phyloP scores from a whole-genome alignment of 2,888 invertebrate genomes.

The Meiosimyza platycephala region DNA sequence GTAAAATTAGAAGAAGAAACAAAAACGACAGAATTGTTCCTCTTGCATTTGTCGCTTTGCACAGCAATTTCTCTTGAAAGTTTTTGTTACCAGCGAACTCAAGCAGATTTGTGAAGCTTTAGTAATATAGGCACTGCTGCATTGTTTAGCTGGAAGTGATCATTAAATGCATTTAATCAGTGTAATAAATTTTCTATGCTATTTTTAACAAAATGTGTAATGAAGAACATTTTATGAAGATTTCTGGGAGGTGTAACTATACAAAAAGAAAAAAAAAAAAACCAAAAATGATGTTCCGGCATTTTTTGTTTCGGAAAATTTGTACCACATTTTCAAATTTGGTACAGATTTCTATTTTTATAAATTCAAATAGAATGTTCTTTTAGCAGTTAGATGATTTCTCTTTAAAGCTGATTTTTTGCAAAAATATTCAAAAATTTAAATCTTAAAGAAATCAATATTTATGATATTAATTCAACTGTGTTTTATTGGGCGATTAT shows the following conservation, averaged over 20 bases:
- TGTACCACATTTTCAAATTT: too few relatives aligned
- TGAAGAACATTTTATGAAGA: too few relatives aligned
- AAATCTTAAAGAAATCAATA: too few relatives aligned
- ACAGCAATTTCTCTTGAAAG: neutral
- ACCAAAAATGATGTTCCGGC: neutral
- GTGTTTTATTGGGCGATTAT: too few relatives aligned
- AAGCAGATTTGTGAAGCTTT: too few relatives aligned
- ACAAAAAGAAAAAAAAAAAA: neutral
- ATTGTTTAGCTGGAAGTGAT: constrained; percentile 11
- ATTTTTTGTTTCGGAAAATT: neutral
- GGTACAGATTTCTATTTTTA: too few relatives aligned
- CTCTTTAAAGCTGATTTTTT: too few relatives aligned
- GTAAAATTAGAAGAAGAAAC: neutral
- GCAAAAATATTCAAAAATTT: too few relatives aligned
- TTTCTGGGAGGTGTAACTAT: neutral
- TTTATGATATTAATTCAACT: too few relatives aligned
- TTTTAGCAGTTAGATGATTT: too few relatives aligned
- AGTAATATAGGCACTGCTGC: neutral
- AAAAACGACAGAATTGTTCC: neutral
- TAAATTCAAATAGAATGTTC: too few relatives aligned
- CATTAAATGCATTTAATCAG: constrained; percentile 22
- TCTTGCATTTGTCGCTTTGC: neutral
- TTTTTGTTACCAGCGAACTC: neutral
- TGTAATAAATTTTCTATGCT: constrained; percentile 17
- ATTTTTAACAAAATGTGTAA: constrained; percentile 3